phyloP scores from a whole-genome alignment of 2,888 invertebrate species.

The Himalopsyche tibetana region DNA sequence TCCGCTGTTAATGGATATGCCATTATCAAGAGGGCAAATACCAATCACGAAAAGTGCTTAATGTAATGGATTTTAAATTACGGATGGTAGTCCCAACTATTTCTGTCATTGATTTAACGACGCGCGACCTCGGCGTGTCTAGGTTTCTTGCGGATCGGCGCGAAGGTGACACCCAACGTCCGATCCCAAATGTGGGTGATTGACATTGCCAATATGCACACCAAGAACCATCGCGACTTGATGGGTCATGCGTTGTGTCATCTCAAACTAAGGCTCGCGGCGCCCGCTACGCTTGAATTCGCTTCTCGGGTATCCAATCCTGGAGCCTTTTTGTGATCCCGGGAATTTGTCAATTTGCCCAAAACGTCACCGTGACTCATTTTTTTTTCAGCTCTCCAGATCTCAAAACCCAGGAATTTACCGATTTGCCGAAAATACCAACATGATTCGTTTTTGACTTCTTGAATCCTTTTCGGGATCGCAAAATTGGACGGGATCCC shows the following conservation, averaged over 20 bases:
- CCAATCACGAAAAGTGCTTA: conserved; percentile 45
- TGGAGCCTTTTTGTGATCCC: too few relatives aligned
- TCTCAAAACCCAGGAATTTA: too few relatives aligned
- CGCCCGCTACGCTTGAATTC: too few relatives aligned
- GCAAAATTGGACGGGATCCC: too few relatives aligned
- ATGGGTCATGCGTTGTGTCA: not conserved
- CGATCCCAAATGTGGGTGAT: conserved; percentile 51
- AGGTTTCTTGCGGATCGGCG: conserved; percentile 44
- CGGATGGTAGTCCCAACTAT: conserved; percentile 29
- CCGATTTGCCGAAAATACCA: too few relatives aligned
- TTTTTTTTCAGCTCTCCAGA: too few relatives aligned
- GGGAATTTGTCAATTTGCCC: too few relatives aligned
- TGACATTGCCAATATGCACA: conserved; percentile 44
- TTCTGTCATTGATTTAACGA: conserved; percentile 61
- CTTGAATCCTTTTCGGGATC: too few relatives aligned
- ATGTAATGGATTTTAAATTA: conserved; percentile 54
- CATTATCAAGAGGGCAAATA: conserved; percentile 22
- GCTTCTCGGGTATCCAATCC: too few relatives aligned
- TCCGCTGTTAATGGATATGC: conserved; percentile 1
- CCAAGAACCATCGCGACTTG: not conserved
- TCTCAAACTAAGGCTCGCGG: not conserved
- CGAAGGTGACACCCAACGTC: conserved; percentile 54
- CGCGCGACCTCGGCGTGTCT: conserved; percentile 53
- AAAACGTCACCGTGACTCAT: too few relatives aligned
- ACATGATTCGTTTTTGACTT: too few relatives aligned